These are phyloP conservation scores for Gobionotothen gibberifrons DNA, from an alignment of 2,797 vertebrate species.

Conservation along the genomic window DNA sequence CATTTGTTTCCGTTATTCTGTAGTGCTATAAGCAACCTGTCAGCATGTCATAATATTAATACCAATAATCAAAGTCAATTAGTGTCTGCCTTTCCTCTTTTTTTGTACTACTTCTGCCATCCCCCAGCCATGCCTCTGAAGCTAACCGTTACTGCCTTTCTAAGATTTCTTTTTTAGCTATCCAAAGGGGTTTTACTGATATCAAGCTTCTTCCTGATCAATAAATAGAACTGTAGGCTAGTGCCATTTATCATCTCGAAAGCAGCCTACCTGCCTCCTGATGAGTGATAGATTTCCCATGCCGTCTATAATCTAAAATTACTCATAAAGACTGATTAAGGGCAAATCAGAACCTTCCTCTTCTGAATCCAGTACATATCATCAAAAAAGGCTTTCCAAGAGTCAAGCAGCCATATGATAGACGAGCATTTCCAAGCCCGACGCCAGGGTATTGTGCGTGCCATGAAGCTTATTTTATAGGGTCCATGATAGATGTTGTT, in stretches of 20 bases:
- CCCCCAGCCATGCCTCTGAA: constrained; percentile 66
- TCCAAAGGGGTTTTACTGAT: constrained; percentile 43
- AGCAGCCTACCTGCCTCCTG: constrained; percentile 47
- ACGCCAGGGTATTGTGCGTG: constrained; percentile 78
- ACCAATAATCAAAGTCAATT: constrained; percentile 92
- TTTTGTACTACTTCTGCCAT: constrained; percentile 67
- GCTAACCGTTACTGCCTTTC: constrained; percentile 14
- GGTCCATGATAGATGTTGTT: constrained; percentile 85
- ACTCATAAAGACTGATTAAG: constrained; percentile 82
- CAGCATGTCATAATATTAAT: constrained; percentile 90
- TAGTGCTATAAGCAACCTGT: constrained; percentile 87
- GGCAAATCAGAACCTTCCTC: constrained; percentile 65
- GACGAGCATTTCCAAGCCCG: constrained; percentile 75
- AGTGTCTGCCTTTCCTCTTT: constrained; percentile 39
- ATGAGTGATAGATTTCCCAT: constrained; percentile 65
- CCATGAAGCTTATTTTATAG: constrained; percentile 83
- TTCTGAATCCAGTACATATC: constrained; percentile 72
- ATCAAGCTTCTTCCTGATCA: constrained; percentile 65
- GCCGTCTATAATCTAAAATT: constrained; percentile 63
- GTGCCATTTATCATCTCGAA: constrained; percentile 65
- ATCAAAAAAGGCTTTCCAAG: constrained; percentile 74
- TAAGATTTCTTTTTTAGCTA: constrained; percentile 33
- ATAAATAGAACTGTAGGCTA: constrained; percentile 78
- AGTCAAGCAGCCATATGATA: constrained; percentile 79
- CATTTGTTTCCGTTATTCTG: constrained; percentile 88